A percentile compares a stretch with the other conserved stretches of the same genome.
Evolutionary conservation across 2,888 invertebrate species (phyloP).

Genomic region (Odontothrips loti): DNA sequence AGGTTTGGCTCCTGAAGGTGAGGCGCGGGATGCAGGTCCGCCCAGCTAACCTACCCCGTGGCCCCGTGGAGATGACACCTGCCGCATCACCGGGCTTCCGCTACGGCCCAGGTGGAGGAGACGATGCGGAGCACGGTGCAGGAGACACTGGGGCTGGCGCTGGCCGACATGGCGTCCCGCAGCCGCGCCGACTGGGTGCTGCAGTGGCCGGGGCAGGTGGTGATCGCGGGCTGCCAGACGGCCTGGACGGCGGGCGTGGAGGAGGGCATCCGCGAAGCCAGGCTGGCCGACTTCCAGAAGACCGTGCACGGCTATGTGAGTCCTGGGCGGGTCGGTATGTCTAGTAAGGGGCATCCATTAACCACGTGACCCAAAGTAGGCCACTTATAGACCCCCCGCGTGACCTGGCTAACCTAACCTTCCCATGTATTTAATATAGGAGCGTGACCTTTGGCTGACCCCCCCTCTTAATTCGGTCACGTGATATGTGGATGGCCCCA

Average conservation of each 20-base stretch:
- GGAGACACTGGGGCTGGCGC: slow-evolving; percentile 49
- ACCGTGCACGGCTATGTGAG: slow-evolving; percentile 55
- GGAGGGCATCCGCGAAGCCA: slow-evolving; percentile 53
- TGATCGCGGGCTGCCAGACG: slow-evolving; percentile 69
- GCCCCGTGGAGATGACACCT: too few relatives aligned
- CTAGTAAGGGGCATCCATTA: too few relatives aligned
- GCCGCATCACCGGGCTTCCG: too few relatives aligned
- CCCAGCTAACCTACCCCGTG: background rate
- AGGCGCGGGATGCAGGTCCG: background rate
- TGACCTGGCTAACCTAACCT: too few relatives aligned
- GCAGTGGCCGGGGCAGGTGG: slow-evolving; percentile 75
- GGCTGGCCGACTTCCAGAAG: slow-evolving; percentile 52
- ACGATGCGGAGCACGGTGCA: slow-evolving; percentile 63
- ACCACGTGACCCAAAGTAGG: too few relatives aligned
- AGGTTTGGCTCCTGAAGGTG: slow-evolving; percentile 63
- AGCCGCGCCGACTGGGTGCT: slow-evolving; percentile 64
- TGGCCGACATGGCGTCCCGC: slow-evolving; percentile 47
- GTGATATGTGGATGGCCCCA: too few relatives aligned
- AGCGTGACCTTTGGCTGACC: too few relatives aligned
- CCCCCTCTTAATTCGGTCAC: too few relatives aligned
- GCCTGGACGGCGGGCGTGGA: slow-evolving; percentile 72
- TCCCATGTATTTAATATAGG: too few relatives aligned
- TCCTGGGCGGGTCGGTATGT: too few relatives aligned
- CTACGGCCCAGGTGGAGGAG: slow-evolving; percentile 61
- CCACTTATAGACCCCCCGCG: too few relatives aligned